Evolutionary conservation across 2,888 invertebrate species (phyloP).

Genomic region (Drosophila setosimentum): DNA sequence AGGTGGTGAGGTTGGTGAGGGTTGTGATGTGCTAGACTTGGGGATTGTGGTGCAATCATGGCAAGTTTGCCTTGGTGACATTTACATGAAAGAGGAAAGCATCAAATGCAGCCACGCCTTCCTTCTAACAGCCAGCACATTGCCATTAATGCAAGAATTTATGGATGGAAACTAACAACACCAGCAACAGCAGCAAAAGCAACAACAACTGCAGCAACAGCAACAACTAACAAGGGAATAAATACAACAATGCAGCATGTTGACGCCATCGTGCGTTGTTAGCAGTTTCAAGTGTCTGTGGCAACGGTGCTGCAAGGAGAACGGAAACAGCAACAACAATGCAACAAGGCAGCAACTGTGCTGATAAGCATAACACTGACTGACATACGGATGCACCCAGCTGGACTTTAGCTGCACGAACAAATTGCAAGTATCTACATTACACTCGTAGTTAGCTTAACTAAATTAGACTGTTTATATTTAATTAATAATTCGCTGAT

Average conservation of each 20-base stretch:
- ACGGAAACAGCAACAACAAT: slow-evolving; percentile 52
- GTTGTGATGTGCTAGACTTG: slow-evolving; percentile 4
- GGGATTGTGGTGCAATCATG: slow-evolving; percentile 48
- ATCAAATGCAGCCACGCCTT: slow-evolving; percentile 65
- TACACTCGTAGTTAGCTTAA: not conserved
- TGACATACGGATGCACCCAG: slow-evolving; percentile 66
- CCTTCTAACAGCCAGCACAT: slow-evolving; percentile 46
- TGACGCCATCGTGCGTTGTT: slow-evolving; percentile 75
- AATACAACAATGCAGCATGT: slow-evolving; percentile 62
- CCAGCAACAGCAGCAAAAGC: slow-evolving; percentile 27
- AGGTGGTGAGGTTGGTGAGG: not conserved
- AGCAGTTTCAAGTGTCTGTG: slow-evolving; percentile 73
- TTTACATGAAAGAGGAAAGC: slow-evolving; percentile 68
- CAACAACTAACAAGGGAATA: slow-evolving; percentile 32
- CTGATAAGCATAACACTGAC: slow-evolving; percentile 79
- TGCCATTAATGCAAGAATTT: slow-evolving; percentile 76
- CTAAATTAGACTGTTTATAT: not conserved
- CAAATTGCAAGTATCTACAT: not conserved
- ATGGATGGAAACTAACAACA: slow-evolving; percentile 75
- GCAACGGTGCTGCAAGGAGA: slow-evolving; percentile 36
- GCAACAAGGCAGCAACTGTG: slow-evolving; percentile 67
- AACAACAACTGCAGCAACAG: slow-evolving; percentile 24
- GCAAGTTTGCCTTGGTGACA: slow-evolving; percentile 68
- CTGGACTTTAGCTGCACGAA: slow-evolving; percentile 16
- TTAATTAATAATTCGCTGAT: not conserved